Evolutionary conservation across 1,140 invertebrate genomes (phyloP), one percentile per base, ranked within the genome.

Genomic region (Apis laboriosa): DNA sequence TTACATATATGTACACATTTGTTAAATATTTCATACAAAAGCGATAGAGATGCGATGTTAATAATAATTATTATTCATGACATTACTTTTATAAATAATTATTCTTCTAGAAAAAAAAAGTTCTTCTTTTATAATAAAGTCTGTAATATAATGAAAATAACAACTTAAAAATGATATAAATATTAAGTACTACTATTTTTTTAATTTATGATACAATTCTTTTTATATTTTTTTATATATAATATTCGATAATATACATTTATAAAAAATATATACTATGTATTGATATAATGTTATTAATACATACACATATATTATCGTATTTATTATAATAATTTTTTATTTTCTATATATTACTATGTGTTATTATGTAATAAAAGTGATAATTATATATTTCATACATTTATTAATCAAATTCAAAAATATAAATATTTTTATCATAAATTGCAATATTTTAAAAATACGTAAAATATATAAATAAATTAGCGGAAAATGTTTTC

Each of bases 401-500:
- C 19, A 51, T 51, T 0, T 51, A 24, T 4, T 67, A 49, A 67
- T n/a, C n/a, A 68, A 49, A 51, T 68, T 15, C n/a, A 68, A 49
- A 24, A 19, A 9, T 66, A 0, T 43, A 19, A 66, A 66, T 11
- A 21, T 21, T 12, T 11, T 43, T 43, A 43, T 43, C 21, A 66
- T 21, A 43, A 43, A 21, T 66, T 21, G 43, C 4, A 49, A 21
- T 11, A 63, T 78, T 76, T 86, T 71, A 84, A 84, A 88, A 80
- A 76, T 21, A 53, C 7, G 63, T 34, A 72, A 73, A 64, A 83
- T 21, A 77, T 84, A 85, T 79, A 77, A 78, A 90, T 73, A 49
- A 61, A 81, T 71, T 85, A 83, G 78, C n/a, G 55, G 64, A 77
- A 89, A 90, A 90, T 91, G 90, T 89, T 92, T 93, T 92, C 89